A percentile compares a stretch with the other conserved stretches of the same genome.
Evolutionary conservation across 2,888 invertebrate species (phyloP).

Genomic region (Drosophila rubida): DNA sequence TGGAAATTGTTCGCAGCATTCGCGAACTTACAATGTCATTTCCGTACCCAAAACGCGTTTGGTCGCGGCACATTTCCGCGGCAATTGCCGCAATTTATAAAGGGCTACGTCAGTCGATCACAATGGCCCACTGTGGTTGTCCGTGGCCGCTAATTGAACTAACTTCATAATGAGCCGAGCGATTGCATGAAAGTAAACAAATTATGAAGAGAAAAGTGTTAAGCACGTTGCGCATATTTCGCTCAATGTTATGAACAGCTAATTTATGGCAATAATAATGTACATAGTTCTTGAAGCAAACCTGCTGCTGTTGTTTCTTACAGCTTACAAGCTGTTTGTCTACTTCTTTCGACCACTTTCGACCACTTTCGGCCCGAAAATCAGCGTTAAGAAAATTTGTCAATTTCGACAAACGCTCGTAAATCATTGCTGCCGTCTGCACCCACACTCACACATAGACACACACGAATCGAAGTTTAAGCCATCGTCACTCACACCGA

Average conservation of each 20-base stretch:
- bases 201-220: not conserved
- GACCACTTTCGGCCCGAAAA: constrained; percentile 7
- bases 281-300: not conserved
- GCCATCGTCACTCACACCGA: constrained; percentile 24
- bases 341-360: constrained; percentile 21
- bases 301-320: not conserved
- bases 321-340: not conserved
- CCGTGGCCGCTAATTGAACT: constrained; percentile 1
- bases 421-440: constrained; percentile 60
- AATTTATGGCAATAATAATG: not conserved
- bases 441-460: not conserved
- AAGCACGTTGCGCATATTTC: not conserved
- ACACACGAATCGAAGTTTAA: constrained; percentile 19
- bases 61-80: constrained; percentile 67
- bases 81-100: constrained; percentile 78
- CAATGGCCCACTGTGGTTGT: constrained; percentile 39
- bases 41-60: constrained; percentile 70
- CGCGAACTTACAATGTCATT: constrained; percentile 77
- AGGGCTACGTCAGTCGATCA: constrained; percentile 50
- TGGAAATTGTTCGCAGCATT: constrained; percentile 60
- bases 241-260: not conserved
- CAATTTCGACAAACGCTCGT: constrained; percentile 74
- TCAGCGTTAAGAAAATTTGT: constrained; percentile 52
- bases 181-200: not conserved
- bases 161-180: not conserved